Conservation (phyloP, 2,888 invertebrate species). For the Nipponacmea schrenckii region DNA sequence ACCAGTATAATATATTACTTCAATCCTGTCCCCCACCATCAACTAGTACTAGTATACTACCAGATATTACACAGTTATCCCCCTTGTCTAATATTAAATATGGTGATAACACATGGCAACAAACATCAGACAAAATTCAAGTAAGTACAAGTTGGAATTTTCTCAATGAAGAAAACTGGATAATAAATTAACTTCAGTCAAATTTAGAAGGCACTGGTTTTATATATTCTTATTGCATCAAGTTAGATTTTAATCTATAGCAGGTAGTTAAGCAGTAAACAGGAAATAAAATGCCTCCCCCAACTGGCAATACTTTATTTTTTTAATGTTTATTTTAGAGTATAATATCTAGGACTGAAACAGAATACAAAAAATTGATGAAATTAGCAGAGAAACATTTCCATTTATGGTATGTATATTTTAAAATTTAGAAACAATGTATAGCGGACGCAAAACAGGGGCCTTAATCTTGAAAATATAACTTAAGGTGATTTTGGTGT, state of each 20-base stretch:
- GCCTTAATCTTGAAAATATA: no score
- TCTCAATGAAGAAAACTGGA: no score
- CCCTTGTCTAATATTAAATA: slow-evolving; percentile 41
- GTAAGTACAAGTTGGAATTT: slow-evolving; percentile 16
- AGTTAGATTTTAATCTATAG: no score
- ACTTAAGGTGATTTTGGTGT: no score
- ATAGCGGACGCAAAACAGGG: no score
- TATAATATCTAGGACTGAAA: neutral
- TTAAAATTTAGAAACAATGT: no score
- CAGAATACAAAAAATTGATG: neutral
- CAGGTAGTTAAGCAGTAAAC: no score
- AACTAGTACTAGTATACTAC: slow-evolving; percentile 33
- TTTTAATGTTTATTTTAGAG: no score
- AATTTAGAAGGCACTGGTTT: no score
- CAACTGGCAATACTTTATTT: neutral
- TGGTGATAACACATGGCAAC: slow-evolving; percentile 42
- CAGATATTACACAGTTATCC: slow-evolving; percentile 36
- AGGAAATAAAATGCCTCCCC: no score
- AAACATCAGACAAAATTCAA: slow-evolving; percentile 28
- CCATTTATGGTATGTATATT: neutral
- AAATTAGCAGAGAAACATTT: neutral
- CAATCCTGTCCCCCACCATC: slow-evolving; percentile 72
- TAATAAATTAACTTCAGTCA: no score
- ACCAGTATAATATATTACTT: slow-evolving; percentile 78
- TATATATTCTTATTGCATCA: no score